Base-by-base conservation (phyloP, 2,797 vertebrate genomes). In the Sebastiscus tertius region DNA sequence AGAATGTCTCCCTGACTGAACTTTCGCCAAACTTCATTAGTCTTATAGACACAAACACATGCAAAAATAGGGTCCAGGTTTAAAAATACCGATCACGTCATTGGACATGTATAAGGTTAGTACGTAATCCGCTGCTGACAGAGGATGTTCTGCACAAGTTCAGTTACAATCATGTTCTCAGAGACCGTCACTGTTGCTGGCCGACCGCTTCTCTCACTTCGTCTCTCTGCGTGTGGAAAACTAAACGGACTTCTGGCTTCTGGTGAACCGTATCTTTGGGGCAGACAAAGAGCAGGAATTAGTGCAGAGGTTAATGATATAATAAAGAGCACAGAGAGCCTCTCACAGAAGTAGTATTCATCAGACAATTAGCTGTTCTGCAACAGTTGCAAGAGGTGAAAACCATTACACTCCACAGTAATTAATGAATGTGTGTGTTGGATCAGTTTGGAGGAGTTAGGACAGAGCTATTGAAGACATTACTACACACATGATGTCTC, bases 401-500 rank as follows among this genome's bases (percentile, higher is more conserved):
- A 71, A 14, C 16, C 27, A 10, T 79, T 55, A 24, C 20, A 22
- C 26, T 60, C 14, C 18, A 2, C 33, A 56, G 14, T 14, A 62
- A 54, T 34, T 36, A 18, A 34, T 34, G 9, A 13, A 72, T 56
- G 16, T 65, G 31, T 80, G 22, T 77, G 13, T 69, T 54, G 22
- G 33, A 20, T 27, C n/a, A 0, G 22, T 8, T 61, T 72, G 39
- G 4, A 33, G 9, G 36, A 27, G 20, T 29, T 60, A 46, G 58
- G 36, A 31, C 18, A 42, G 22, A 56, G 33, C n/a, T 24, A 26
- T 72, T 73, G 46, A 81, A 70, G 11, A 67, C 42, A 73, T 86
- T 76, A 67, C 27, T 29, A 78, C 82, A 49, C 76, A 72, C 60
- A 63, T 26, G 24, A 74, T 46, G 63, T 34, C 64, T 84, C 52